phyloP scores from a whole-genome alignment of 1,140 invertebrate species.

The Drosophila micromelanica region DNA sequence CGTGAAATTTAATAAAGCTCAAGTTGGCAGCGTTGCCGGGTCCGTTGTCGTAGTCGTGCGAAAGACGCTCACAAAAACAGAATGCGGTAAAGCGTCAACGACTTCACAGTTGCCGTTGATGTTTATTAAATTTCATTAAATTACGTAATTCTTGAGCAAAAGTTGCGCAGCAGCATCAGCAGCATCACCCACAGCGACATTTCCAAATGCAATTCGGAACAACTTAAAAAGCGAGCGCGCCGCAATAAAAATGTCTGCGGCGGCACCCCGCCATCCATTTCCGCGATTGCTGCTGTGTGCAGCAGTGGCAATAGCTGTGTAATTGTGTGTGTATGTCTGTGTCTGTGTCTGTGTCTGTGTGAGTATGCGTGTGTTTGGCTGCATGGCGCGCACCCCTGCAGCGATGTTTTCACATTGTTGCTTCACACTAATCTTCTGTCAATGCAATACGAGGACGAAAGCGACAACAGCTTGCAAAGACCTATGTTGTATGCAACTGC shows the following conservation, averaged over 20 bases:
- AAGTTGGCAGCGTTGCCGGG: constrained; percentile 40
- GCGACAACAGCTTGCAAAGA: constrained; percentile 77
- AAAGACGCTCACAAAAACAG: constrained; percentile 19
- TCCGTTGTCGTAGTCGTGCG: constrained; percentile 10
- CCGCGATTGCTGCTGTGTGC: constrained; percentile 32
- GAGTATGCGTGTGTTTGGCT: constrained; percentile 12
- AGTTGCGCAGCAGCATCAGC: constrained; percentile 29
- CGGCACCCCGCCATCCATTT: constrained; percentile 61
- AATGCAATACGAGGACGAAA: constrained; percentile 77
- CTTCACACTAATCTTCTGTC: constrained; percentile 81
- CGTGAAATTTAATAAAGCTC: constrained; percentile 80
- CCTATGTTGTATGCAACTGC: constrained; percentile 15
- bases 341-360: constrained; percentile 23
- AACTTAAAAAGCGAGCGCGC: constrained; percentile 78
- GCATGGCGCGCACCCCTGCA: constrained; percentile 52
- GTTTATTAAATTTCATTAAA: constrained; percentile 82
- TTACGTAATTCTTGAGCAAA: constrained; percentile 75
- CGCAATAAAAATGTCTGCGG: constrained; percentile 78
- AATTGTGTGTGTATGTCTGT: constrained; percentile 9
- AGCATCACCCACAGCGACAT: constrained; percentile 48
- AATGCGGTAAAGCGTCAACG: constrained; percentile 26
- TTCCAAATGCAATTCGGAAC: constrained; percentile 79
- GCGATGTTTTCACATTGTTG: constrained; percentile 81
- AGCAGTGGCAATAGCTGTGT: constrained; percentile 14
- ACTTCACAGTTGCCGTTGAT: constrained; percentile 69